Evolutionary conservation across 2,113 vertebrate species (phyloP), one percentile per base, ranked within the genome.

Genomic region (Chiloscyllium plagiosum): DNA sequence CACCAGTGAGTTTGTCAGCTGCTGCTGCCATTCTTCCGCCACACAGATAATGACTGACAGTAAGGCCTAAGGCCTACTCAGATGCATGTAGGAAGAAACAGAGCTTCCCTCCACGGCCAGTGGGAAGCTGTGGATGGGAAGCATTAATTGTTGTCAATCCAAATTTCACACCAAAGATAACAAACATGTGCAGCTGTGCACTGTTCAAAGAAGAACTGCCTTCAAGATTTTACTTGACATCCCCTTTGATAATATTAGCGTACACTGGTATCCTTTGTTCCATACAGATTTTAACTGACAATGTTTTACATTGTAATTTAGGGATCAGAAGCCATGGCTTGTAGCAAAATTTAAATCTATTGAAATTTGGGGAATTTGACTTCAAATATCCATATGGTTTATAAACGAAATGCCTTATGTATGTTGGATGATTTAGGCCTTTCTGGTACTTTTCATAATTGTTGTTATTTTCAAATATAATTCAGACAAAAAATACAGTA

Each of bases 81-180:
- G 96, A 95, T 72, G 97, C 96, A 97, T 97, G 97, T 97, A 97
- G 97, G 97, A 97, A 98, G 96, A 96, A 96, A 92, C 96, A 96
- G 96, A 80, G 97, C 96, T 96, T 96, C 96, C 96, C 97, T 96
- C 96, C 96, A 96, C 96, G 97, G 87, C 96, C 96, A 96, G 92
- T 96, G 96, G 96, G 37, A 96, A 96, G 97, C 97, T 97, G 96
- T 96, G 96, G 96, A 96, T 97, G 97, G 97, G 97, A 97, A 98
- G 96, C 90, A 96, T 96, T 97, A 97, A 97, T 98, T 97, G 97
- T 98, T 97, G 98, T 98, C 98, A 97, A 97, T 97, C 97, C 96
- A 95, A 96, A 98, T 98, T 98, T 98, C 98, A 98, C 98, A 98
- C 97, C 97, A 96, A 96, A 97, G 98, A 97, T 98, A 98, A 98